phyloP scores from a whole-genome alignment of 2,888 invertebrate species.

The Seira sanloemensis region DNA sequence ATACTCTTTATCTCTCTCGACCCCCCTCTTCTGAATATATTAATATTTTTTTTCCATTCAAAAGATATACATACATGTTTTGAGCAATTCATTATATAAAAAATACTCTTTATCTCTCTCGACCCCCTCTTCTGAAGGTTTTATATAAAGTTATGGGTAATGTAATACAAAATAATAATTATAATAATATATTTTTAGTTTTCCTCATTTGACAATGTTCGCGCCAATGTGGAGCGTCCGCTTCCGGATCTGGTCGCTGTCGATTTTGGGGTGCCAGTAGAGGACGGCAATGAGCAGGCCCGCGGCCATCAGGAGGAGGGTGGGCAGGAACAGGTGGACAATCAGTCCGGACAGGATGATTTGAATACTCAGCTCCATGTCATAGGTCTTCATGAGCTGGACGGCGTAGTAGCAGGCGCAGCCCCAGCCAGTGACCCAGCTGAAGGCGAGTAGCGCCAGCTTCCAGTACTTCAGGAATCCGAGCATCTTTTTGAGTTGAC shows the following conservation, averaged over 20 bases:
- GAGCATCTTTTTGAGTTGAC: too few species aligned
- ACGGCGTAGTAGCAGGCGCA: slow-evolving; percentile 54
- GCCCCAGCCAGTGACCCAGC: slow-evolving; percentile 66
- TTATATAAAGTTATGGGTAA: too few species aligned
- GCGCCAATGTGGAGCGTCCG: slow-evolving; percentile 24
- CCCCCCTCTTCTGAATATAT: too few species aligned
- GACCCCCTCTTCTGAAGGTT: too few species aligned
- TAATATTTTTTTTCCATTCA: too few species aligned
- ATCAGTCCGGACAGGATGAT: slow-evolving; percentile 48
- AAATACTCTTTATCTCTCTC: too few species aligned
- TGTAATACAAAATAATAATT: not conserved
- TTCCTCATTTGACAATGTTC: slow-evolving; percentile 55
- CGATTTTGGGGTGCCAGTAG: slow-evolving; percentile 37
- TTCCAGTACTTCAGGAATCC: slow-evolving; percentile 53
- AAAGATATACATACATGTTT: too few species aligned
- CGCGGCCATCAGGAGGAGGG: slow-evolving; percentile 50
- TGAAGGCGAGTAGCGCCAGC: slow-evolving; percentile 41
- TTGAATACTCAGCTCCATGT: slow-evolving; percentile 62
- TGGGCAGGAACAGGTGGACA: slow-evolving; percentile 60
- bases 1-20: too few species aligned
- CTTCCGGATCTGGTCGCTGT: not conserved
- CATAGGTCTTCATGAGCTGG: slow-evolving; percentile 54
- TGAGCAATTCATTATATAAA: too few species aligned
- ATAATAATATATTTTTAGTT: not conserved
- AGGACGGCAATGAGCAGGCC: slow-evolving; percentile 35